Evolutionary conservation across 1,140 invertebrate genomes (phyloP).

Genomic region (Anoplolepis gracilipes): DNA sequence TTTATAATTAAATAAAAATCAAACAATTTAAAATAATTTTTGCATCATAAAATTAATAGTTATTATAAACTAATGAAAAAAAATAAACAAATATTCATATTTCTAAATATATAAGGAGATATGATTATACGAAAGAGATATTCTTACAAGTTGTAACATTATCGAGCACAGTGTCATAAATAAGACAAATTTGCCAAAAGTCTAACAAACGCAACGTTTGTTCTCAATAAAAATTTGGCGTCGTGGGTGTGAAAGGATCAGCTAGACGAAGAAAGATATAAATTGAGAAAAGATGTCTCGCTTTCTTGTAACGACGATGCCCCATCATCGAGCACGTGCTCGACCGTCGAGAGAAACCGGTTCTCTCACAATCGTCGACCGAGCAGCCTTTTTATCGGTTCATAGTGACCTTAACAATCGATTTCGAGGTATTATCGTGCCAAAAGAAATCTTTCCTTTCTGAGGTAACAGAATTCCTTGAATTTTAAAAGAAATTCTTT

Average conservation of each 20-base stretch:
- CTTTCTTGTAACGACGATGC: conserved; percentile 54
- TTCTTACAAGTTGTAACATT: conserved; percentile 30
- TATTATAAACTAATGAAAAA: background rate
- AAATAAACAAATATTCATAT: background rate
- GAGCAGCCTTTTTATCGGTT: conserved; percentile 46
- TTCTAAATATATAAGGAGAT: background rate
- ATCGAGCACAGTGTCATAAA: conserved; percentile 4
- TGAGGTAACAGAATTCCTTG: background rate
- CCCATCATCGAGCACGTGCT: conserved; percentile 74
- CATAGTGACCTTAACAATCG: conserved; percentile 58
- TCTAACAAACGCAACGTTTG: conserved; percentile 32
- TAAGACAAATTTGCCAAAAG: conserved; percentile 10
- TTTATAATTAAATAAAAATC: background rate
- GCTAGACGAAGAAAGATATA: conserved; percentile 47
- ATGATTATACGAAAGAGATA: background rate
- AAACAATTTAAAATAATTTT: background rate
- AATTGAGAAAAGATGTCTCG: conserved; percentile 65
- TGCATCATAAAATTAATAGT: background rate
- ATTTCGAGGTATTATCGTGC: conserved; percentile 61
- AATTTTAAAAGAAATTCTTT: background rate
- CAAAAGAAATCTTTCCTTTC: background rate
- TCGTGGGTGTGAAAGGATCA: conserved; percentile 36
- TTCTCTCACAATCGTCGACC: conserved; percentile 53
- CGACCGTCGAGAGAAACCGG: conserved; percentile 67
- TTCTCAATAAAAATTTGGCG: conserved; percentile 41